Evolutionary conservation across 2,888 invertebrate genomes (phyloP).

Genomic region (Sycophila texana): DNA sequence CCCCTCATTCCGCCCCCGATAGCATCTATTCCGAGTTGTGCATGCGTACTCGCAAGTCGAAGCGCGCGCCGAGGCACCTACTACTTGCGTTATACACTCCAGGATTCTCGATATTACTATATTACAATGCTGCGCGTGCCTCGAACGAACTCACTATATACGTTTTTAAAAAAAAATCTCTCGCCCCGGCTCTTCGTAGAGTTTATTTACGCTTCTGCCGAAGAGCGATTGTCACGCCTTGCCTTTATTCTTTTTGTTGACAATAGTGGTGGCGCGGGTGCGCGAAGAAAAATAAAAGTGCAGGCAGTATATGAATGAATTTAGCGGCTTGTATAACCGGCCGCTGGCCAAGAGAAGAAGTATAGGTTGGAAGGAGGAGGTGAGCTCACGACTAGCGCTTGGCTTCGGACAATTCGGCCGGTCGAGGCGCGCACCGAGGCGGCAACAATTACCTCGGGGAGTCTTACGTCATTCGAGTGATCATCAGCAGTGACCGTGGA

Average conservation of each 20-base stretch:
- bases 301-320: too few relatives aligned
- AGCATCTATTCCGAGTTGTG: slow-evolving; percentile 40
- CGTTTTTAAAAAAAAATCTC: too few relatives aligned
- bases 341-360: too few relatives aligned
- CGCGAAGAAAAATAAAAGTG: too few relatives aligned
- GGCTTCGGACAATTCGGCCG: too few relatives aligned
- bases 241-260: background rate
- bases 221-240: background rate
- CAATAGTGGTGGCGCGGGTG: too few relatives aligned
- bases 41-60: background rate
- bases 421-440: background rate
- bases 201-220: too few relatives aligned
- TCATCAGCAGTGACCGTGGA: slow-evolving; percentile 69
- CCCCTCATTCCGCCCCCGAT: slow-evolving; percentile 18
- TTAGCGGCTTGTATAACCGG: too few relatives aligned
- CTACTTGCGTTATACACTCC: slow-evolving; percentile 7
- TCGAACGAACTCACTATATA: too few relatives aligned
- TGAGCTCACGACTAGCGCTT: too few relatives aligned
- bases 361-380: too few relatives aligned
- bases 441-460: slow-evolving; percentile 9
- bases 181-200: too few relatives aligned
- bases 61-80: slow-evolving; percentile 6
- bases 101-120: slow-evolving; percentile 18
- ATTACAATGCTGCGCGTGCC: background rate
- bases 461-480: slow-evolving; percentile 17